Conservation (phyloP, 2,113 vertebrate genomes). For the Sebastes fasciatus region DNA sequence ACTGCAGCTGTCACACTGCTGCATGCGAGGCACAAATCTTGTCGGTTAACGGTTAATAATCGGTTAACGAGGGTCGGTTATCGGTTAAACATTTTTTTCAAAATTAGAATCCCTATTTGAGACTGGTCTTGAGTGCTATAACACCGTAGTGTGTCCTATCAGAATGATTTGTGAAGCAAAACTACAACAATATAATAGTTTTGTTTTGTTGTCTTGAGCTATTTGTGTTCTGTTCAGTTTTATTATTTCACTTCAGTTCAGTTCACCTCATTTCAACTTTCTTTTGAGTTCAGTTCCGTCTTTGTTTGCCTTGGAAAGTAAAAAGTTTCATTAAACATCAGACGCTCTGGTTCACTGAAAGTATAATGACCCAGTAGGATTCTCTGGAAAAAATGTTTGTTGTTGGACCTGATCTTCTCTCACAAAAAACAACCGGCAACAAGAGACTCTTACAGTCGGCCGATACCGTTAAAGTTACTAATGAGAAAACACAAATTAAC, state of each 20-base stretch:
- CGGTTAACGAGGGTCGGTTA: too few relatives aligned
- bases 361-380: constrained; percentile 46
- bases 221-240: constrained; percentile 14
- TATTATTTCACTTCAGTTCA: background rate
- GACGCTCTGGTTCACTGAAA: constrained; percentile 34
- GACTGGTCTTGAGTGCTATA: too few relatives aligned
- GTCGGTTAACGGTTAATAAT: too few relatives aligned
- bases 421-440: constrained; percentile 25
- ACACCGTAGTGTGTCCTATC: background rate
- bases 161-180: background rate
- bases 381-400: constrained; percentile 46
- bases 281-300: constrained; percentile 17
- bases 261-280: constrained; percentile 29
- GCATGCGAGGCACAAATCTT: too few relatives aligned
- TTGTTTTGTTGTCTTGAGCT: background rate
- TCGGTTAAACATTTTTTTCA: too few relatives aligned
- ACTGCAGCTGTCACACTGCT: too few relatives aligned
- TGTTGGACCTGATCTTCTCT: constrained; percentile 34
- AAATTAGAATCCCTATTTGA: too few relatives aligned
- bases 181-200: background rate
- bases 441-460: background rate
- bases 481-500: constrained; percentile 43
- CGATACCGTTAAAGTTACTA: constrained; percentile 25
- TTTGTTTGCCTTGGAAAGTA: constrained; percentile 39
- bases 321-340: constrained; percentile 44